Evolutionary conservation across 2,113 vertebrate species (phyloP).

Genomic region (Aphelocoma coerulescens): DNA sequence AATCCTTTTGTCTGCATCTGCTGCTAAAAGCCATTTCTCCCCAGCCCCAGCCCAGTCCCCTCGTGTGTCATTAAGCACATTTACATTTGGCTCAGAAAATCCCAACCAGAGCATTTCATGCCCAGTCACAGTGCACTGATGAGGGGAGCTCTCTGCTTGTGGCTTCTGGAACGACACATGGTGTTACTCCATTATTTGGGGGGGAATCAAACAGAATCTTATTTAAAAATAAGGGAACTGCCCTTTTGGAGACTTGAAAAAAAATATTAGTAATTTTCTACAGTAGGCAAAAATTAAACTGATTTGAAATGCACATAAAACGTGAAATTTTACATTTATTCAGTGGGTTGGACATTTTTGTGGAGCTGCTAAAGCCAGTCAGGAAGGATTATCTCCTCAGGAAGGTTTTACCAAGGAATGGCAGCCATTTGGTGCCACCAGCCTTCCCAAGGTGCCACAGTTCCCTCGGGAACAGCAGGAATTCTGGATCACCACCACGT

Average conservation of each 20-base stretch:
- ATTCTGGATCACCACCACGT: neutral
- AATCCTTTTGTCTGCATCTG: constrained; percentile 79
- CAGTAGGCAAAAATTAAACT: neutral
- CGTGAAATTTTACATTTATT: neutral
- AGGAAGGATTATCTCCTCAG: neutral
- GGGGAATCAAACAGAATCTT: neutral
- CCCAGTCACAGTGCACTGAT: constrained; percentile 60
- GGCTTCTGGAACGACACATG: neutral
- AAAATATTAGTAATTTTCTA: neutral
- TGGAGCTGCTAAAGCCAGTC: neutral
- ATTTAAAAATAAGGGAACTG: neutral
- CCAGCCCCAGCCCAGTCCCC: constrained; percentile 66
- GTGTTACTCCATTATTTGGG: neutral
- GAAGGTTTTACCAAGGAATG: neutral
- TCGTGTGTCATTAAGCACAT: constrained; percentile 79
- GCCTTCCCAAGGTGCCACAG: neutral
- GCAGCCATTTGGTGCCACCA: neutral
- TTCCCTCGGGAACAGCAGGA: neutral
- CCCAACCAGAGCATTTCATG: constrained; percentile 71
- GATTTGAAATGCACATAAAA: neutral
- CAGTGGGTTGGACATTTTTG: neutral
- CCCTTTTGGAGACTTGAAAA: neutral
- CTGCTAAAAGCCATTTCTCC: constrained; percentile 75
- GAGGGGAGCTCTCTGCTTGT: constrained; percentile 53
- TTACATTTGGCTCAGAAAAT: constrained; percentile 80